Evolutionary conservation across 2,888 invertebrate species (phyloP).

Genomic region (Tachystola acroxantha): DNA sequence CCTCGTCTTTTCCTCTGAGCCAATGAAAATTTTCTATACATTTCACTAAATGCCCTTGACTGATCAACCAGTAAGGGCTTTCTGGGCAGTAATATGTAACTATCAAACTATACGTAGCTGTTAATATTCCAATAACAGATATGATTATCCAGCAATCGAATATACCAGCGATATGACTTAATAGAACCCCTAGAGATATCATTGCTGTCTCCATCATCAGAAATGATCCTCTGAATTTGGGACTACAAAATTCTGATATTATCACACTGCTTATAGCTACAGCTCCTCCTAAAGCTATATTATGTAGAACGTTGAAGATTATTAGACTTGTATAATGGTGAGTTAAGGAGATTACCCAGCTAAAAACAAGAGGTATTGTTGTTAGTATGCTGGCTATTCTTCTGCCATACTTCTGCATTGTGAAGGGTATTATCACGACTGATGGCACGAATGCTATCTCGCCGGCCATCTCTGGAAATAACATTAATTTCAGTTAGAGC

Average conservation of each 20-base stretch:
- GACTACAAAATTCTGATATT: conserved; percentile 21
- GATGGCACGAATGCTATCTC: conserved; percentile 24
- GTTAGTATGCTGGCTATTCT: conserved; percentile 19
- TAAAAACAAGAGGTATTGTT: conserved; percentile 19
- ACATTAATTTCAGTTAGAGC: conserved; percentile 20
- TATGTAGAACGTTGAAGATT: conserved; percentile 18
- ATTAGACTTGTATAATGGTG: conserved; percentile 12
- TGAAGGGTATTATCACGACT: conserved; percentile 22
- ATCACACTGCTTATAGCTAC: conserved; percentile 22
- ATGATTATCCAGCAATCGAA: conserved; percentile 15
- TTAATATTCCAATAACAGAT: conserved; percentile 17
- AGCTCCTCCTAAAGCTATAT: conserved; percentile 21
- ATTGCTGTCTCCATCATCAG: conserved; percentile 22
- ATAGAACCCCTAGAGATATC: conserved; percentile 22
- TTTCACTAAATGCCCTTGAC: conserved; percentile 18
- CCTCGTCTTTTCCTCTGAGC: conserved; percentile 18
- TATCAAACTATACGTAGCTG: conserved; percentile 12
- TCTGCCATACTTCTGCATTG: conserved; percentile 24
- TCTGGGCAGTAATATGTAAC: conserved; percentile 19
- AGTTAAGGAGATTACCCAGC: conserved; percentile 20
- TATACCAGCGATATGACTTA: conserved; percentile 21
- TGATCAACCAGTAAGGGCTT: conserved; percentile 25
- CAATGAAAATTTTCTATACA: conserved; percentile 20
- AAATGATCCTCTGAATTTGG: conserved; percentile 19
- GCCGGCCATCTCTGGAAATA: conserved; percentile 22